Evolutionary conservation across 2,888 invertebrate genomes (phyloP).

Genomic region (Choreutis nemorana): DNA sequence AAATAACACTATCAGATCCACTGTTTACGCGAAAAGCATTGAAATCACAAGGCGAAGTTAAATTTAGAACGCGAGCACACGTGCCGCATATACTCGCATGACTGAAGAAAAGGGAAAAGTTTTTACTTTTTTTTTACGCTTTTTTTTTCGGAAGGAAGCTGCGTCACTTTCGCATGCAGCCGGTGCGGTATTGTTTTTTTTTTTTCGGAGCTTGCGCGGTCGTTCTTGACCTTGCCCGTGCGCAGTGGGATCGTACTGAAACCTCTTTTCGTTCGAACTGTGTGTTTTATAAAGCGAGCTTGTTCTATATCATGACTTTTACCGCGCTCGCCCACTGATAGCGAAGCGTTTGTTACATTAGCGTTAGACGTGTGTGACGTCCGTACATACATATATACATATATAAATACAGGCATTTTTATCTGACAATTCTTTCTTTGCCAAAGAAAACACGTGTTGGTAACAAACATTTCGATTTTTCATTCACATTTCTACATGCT

Average conservation of each 20-base stretch:
- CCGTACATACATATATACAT: not conserved
- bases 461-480: too few species aligned
- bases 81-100: conserved; percentile 2
- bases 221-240: conserved; percentile 60
- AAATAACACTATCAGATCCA: too few species aligned
- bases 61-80: conserved; percentile 33
- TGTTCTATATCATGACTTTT: conserved; percentile 61
- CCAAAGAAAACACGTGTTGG: too few species aligned
- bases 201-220: conserved; percentile 31
- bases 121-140: conserved; percentile 17
- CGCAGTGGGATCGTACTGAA: conserved; percentile 41
- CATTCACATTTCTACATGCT: too few species aligned
- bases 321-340: conserved; percentile 22
- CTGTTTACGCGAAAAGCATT: too few species aligned
- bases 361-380: not conserved
- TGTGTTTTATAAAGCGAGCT: conserved; percentile 57
- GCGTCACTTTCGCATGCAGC: conserved; percentile 38
- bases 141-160: conserved; percentile 17
- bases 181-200: conserved; percentile 43
- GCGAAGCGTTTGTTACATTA: conserved; percentile 5
- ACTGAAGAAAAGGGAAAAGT: conserved; percentile 1
- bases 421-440: conserved; percentile 6
- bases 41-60: conserved; percentile 24
- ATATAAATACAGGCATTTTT: too few species aligned
- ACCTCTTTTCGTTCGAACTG: conserved; percentile 42